These are phyloP conservation scores for Tanypteryx hageni DNA, from an alignment of 2,888 invertebrate genomes.

Conservation along the genomic window DNA sequence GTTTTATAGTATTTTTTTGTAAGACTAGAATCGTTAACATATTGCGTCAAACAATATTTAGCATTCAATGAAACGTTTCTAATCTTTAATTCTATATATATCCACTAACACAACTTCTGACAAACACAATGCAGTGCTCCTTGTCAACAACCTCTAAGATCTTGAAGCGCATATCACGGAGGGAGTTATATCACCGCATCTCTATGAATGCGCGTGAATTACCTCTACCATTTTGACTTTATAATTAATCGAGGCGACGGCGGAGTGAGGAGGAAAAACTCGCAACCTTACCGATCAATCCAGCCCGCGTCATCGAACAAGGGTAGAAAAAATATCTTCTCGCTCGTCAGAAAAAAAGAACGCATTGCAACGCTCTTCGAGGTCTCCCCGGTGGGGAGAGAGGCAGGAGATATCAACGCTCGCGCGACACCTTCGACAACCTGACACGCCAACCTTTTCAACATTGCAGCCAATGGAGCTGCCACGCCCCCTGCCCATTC, in stretches of 20 bases:
- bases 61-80: too few relatives aligned
- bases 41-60: too few relatives aligned
- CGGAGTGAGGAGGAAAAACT: background rate
- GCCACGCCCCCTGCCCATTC: conserved; percentile 22
- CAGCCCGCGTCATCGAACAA: conserved; percentile 49
- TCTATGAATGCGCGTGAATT: conserved; percentile 37
- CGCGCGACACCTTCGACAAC: conserved; percentile 58
- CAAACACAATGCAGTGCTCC: too few relatives aligned
- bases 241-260: conserved; percentile 45
- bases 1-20: too few relatives aligned
- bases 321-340: conserved; percentile 38
- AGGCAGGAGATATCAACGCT: conserved; percentile 40
- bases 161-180: too few relatives aligned
- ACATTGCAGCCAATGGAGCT: conserved; percentile 41
- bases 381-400: background rate
- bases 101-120: too few relatives aligned
- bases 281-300: conserved; percentile 59
- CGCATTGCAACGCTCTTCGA: conserved; percentile 24
- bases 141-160: too few relatives aligned
- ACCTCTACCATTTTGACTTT: conserved; percentile 31
- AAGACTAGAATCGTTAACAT: too few relatives aligned
- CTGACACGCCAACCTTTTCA: conserved; percentile 58
- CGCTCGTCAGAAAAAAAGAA: conserved; percentile 2
- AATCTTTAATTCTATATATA: too few relatives aligned
- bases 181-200: background rate